Evolutionary conservation across 2,888 invertebrate species (phyloP).

Genomic region (Vannuccia rotundouncinata): DNA sequence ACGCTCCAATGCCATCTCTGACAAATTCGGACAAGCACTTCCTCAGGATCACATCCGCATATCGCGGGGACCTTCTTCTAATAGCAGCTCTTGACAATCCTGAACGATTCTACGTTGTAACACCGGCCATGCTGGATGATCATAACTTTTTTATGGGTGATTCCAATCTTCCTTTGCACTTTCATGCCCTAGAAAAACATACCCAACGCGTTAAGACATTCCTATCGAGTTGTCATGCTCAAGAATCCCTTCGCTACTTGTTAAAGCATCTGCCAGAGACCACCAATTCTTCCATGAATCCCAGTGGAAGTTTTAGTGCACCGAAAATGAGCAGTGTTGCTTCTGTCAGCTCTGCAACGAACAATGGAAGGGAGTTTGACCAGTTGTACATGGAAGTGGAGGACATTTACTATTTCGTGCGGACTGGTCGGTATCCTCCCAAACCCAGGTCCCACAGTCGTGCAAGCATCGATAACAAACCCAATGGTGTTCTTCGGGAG

Average conservation of each 20-base stretch:
- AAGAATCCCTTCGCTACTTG: constrained; percentile 38
- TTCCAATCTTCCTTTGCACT: constrained; percentile 12
- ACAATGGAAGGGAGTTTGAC: constrained; percentile 13
- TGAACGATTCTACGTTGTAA: constrained; percentile 37
- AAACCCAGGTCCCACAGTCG: not conserved
- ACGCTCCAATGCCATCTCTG: constrained; percentile 32
- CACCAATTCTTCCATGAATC: constrained; percentile 18
- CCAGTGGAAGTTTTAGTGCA: not conserved
- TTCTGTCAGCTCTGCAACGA: not conserved
- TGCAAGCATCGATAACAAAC: not conserved
- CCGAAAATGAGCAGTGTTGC: constrained; percentile 1
- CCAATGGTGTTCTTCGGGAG: not conserved
- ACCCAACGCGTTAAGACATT: constrained; percentile 35
- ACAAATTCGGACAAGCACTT: constrained; percentile 36
- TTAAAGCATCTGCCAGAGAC: constrained; percentile 33
- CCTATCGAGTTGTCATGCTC: constrained; percentile 33
- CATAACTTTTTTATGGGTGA: constrained; percentile 37
- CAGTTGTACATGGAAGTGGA: constrained; percentile 33
- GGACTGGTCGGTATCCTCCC: constrained; percentile 32
- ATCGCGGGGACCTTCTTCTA: constrained; percentile 38
- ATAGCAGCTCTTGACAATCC: constrained; percentile 37
- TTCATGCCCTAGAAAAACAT: constrained; percentile 11
- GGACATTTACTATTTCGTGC: constrained; percentile 36
- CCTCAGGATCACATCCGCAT: constrained; percentile 22
- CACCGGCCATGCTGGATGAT: constrained; percentile 38